phyloP scores from a whole-genome alignment of 1,140 invertebrate species.

The Galendromus occidentalis region DNA sequence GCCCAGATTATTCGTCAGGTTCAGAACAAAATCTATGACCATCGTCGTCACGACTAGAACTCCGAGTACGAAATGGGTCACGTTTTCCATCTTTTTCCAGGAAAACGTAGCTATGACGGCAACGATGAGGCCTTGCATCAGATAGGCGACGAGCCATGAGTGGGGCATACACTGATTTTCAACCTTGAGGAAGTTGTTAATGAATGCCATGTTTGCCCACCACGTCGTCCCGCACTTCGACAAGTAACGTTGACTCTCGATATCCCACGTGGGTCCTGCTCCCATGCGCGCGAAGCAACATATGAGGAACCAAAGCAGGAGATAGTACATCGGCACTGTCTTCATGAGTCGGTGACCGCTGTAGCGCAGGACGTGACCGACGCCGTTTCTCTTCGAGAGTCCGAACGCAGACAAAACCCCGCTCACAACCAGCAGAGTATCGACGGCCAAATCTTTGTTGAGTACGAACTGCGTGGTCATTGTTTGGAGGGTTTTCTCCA shows the following conservation, averaged over 20 bases:
- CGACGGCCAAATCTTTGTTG: not conserved
- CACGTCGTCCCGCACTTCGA: not conserved
- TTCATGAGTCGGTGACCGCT: not conserved
- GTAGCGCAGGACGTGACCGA: not conserved
- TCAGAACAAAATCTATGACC: not conserved
- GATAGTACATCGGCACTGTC: not conserved
- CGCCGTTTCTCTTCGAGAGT: not conserved
- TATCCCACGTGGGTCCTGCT: constrained; percentile 3
- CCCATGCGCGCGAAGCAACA: not conserved
- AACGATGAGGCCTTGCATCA: not conserved
- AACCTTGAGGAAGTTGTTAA: constrained; percentile 6
- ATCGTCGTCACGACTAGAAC: not conserved
- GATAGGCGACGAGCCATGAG: not conserved
- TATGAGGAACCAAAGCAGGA: not conserved
- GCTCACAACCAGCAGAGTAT: not conserved
- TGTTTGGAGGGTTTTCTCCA: not conserved
- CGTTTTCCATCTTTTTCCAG: not conserved
- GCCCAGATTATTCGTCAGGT: not conserved
- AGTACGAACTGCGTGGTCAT: not conserved
- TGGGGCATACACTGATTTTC: constrained; percentile 8
- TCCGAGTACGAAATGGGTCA: not conserved
- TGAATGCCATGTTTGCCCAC: not conserved
- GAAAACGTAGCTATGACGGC: not conserved
- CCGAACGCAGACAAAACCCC: not conserved
- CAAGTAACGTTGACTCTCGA: constrained; percentile 1